A percentile compares a stretch with the other conserved stretches of the same genome.
Evolutionary conservation across 2,888 invertebrate species (phyloP).

Genomic region (Teleogryllus oceanicus): DNA sequence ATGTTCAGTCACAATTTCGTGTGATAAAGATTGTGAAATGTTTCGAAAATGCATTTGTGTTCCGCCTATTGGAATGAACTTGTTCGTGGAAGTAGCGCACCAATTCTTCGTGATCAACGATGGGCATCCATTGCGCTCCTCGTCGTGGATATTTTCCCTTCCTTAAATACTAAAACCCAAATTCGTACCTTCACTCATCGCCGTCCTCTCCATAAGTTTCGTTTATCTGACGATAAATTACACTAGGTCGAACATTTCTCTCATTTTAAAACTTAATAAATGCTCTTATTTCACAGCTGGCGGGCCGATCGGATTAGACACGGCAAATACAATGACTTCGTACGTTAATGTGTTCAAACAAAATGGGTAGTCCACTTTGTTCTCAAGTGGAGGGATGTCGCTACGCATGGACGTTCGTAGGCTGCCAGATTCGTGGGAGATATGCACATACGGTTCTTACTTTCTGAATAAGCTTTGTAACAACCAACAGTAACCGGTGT

Average conservation of each 20-base stretch:
- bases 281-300: not conserved
- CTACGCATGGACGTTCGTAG: not conserved
- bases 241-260: slow-evolving; percentile 18
- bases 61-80: too few species aligned
- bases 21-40: too few species aligned
- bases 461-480: not conserved
- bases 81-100: too few species aligned
- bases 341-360: slow-evolving; percentile 7
- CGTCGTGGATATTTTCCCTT: too few species aligned
- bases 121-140: too few species aligned
- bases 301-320: not conserved
- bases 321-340: not conserved
- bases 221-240: not conserved
- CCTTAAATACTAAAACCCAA: too few species aligned
- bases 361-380: not conserved
- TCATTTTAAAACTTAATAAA: not conserved
- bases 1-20: too few species aligned
- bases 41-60: too few species aligned
- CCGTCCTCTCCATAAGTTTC: not conserved
- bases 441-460: not conserved
- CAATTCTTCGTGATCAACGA: too few species aligned
- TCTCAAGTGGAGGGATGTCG: not conserved
- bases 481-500: not conserved
- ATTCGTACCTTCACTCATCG: too few species aligned
- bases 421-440: not conserved